Percentiles rank a stretch among this genome's conserved stretches.
Conservation (phyloP, 2,888 invertebrate species). For the Acrobasis consociella region DNA sequence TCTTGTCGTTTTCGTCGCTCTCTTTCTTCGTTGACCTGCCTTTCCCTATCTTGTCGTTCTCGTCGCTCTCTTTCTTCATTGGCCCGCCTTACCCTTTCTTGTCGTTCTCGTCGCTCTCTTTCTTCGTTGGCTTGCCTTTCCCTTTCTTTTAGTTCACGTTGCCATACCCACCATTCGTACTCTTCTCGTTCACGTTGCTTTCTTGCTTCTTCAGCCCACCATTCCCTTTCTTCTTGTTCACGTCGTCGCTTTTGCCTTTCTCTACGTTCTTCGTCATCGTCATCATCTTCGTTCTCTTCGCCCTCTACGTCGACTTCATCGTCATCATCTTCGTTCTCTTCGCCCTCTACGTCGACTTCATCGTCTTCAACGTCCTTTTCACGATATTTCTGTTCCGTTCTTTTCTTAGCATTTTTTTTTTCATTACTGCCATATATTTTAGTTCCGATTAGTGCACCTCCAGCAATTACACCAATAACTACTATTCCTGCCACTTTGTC, state of each 20-base stretch:
- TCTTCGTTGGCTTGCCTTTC: not conserved
- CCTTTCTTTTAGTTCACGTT: not conserved
- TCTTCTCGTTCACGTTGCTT: not conserved
- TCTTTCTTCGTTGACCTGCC: not conserved
- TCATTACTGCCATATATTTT: no score
- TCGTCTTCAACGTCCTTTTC: no score
- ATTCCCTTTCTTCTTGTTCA: not conserved
- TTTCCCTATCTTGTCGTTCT: not conserved
- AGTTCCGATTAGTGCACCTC: no score
- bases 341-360: no score
- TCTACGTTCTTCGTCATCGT: not conserved
- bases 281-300: not conserved
- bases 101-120: not conserved
- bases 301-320: no score
- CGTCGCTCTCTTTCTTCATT: not conserved
- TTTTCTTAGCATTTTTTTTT: no score
- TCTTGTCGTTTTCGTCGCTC: not conserved
- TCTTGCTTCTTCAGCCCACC: not conserved
- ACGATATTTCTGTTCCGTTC: no score
- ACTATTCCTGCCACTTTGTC: no score
- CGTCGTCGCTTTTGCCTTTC: not conserved
- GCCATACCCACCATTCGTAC: not conserved
- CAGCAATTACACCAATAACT: no score
- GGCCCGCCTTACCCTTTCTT: not conserved
- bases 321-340: not conserved